phyloP scores from a whole-genome alignment of 2,797 vertebrate species.

The Pitangus sulphuratus region DNA sequence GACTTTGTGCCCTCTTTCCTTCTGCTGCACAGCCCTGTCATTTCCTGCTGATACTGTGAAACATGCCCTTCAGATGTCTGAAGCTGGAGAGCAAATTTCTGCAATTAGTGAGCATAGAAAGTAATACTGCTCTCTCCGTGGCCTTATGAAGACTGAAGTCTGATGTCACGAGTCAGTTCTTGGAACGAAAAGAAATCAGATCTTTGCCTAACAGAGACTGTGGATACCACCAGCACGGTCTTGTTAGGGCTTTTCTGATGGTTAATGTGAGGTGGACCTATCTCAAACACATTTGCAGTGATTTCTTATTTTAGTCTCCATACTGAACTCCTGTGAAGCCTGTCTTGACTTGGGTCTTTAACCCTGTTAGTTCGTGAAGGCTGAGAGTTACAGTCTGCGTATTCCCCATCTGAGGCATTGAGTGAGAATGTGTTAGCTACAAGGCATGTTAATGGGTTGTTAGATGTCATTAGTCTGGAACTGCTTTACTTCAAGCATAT shows the following conservation, averaged over 20 bases:
- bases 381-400: background rate
- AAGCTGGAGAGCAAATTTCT: background rate
- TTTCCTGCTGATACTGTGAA: background rate
- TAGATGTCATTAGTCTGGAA: background rate
- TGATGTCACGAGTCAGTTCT: background rate
- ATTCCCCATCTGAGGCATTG: background rate
- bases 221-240: background rate
- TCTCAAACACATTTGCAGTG: background rate
- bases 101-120: background rate
- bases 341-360: background rate
- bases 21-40: background rate
- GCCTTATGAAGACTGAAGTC: background rate
- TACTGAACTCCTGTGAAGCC: background rate
- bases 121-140: rapidly evolving
- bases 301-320: background rate
- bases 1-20: background rate
- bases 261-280: background rate
- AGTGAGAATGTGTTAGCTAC: background rate
- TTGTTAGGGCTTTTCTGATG: background rate
- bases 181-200: background rate
- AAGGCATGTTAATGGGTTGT: background rate
- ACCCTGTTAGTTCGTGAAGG: background rate
- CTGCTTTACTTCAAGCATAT: background rate
- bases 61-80: background rate
- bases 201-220: background rate